A percentile compares a stretch with the other conserved stretches of the same genome.
Evolutionary conservation across 1,140 invertebrate species (phyloP).

Genomic region (Octopus sinensis): DNA sequence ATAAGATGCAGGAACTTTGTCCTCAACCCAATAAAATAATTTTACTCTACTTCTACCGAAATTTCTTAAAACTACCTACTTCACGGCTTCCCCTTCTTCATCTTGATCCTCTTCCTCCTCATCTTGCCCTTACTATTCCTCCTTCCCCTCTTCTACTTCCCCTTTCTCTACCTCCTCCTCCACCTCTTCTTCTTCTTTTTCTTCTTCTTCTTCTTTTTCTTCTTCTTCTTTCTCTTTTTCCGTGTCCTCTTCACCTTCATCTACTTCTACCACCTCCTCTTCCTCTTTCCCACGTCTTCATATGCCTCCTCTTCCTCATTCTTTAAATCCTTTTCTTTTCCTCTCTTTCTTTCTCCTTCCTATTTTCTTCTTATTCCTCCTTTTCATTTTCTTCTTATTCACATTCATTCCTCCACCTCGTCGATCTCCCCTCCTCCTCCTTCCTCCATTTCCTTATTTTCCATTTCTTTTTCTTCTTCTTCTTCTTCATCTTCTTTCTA

Average conservation of each 20-base stretch:
- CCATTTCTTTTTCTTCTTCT: neutral
- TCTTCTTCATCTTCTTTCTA: neutral
- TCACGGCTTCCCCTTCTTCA: neutral
- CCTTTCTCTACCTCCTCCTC: conserved; percentile 9
- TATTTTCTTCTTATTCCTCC: neutral
- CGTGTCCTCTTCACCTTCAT: neutral
- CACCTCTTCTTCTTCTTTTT: neutral
- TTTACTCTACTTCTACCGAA: too few species aligned
- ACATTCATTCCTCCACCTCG: neutral
- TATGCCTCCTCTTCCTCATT: neutral
- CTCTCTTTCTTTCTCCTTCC: neutral
- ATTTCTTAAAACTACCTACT: neutral
- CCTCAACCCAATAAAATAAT: too few species aligned
- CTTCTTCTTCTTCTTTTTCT: neutral
- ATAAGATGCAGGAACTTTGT: too few species aligned
- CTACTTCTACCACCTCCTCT: conserved; percentile 7
- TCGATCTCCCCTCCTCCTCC: neutral
- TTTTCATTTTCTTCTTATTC: neutral
- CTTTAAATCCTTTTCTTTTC: neutral
- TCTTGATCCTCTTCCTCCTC: neutral
- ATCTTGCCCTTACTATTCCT: neutral
- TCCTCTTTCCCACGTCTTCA: neutral
- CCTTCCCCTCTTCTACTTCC: conserved; percentile 3
- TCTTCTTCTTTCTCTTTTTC: neutral
- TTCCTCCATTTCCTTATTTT: neutral